phyloP scores from a whole-genome alignment of 1,140 invertebrate species.

The Leptonema lineaticorne region DNA sequence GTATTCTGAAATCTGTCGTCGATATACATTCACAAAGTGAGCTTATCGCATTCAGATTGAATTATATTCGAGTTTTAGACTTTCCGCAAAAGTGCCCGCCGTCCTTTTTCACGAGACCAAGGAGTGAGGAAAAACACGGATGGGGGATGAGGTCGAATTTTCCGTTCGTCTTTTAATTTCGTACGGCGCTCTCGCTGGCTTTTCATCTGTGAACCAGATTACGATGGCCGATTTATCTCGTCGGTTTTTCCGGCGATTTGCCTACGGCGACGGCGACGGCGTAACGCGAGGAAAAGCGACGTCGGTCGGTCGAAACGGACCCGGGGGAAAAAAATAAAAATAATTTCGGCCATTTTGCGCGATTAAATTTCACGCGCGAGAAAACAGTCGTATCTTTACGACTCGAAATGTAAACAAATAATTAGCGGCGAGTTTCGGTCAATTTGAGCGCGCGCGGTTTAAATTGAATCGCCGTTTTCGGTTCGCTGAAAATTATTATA shows the following conservation, averaged over 20 bases:
- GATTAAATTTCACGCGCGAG: slow-evolving; percentile 17
- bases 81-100: background rate
- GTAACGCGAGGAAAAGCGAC: no score
- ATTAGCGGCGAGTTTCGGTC: background rate
- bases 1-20: slow-evolving; percentile 16
- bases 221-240: slow-evolving; percentile 3
- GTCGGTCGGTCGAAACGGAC: no score
- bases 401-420: background rate
- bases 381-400: background rate
- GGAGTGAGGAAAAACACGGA: no score
- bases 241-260: background rate
- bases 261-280: no score
- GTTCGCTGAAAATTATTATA: background rate
- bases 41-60: slow-evolving; percentile 18
- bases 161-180: slow-evolving; percentile 13
- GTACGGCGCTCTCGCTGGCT: slow-evolving; percentile 10
- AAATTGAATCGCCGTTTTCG: no score
- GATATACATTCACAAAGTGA: background rate
- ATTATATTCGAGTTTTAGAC: slow-evolving; percentile 9
- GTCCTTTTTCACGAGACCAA: no score
- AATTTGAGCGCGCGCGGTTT: background rate
- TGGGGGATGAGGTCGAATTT: no score
- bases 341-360: background rate
- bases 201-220: slow-evolving; percentile 24
- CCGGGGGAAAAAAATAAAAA: no score